Conservation (phyloP, 2,113 vertebrate genomes). For the Larimichthys crocea region DNA sequence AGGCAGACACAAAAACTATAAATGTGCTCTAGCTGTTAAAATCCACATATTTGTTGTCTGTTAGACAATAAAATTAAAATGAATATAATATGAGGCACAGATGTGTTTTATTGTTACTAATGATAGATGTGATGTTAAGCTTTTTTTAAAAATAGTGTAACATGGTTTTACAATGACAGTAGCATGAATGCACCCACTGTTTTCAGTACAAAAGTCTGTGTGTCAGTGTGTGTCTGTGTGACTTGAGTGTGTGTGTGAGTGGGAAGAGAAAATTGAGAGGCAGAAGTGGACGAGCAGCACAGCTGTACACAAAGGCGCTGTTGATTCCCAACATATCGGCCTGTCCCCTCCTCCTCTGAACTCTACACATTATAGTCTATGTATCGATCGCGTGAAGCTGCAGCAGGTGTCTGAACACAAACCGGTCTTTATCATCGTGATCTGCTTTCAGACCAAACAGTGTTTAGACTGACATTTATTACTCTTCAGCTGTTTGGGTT, state of each 20-base stretch:
- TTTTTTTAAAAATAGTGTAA: not conserved
- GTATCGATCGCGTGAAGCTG: conserved; percentile 42
- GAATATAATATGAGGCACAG: not conserved
- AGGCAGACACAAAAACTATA: not conserved
- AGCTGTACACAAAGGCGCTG: conserved; percentile 80
- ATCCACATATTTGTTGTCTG: not conserved
- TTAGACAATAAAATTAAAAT: not conserved
- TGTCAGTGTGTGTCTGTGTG: conserved; percentile 51
- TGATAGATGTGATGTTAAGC: not conserved
- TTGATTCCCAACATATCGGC: conserved; percentile 68
- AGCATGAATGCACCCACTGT: conserved; percentile 62
- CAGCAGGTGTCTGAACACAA: conserved; percentile 71
- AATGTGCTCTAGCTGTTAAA: not conserved
- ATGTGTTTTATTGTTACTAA: not conserved
- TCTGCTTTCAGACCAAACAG: not conserved
- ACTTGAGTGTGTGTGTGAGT: conserved; percentile 33
- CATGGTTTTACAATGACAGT: conserved; percentile 21
- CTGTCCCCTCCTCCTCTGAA: conserved; percentile 43
- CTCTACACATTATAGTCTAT: conserved; percentile 43
- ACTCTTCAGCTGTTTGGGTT: not conserved
- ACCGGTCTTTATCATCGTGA: conserved; percentile 26
- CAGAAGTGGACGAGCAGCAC: conserved; percentile 50
- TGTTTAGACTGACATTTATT: not conserved
- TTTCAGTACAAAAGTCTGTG: conserved; percentile 44
- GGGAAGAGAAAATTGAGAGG: conserved; percentile 58